phyloP scores from a whole-genome alignment of 2,797 vertebrate species.

The Melanotaenia nigrans region DNA sequence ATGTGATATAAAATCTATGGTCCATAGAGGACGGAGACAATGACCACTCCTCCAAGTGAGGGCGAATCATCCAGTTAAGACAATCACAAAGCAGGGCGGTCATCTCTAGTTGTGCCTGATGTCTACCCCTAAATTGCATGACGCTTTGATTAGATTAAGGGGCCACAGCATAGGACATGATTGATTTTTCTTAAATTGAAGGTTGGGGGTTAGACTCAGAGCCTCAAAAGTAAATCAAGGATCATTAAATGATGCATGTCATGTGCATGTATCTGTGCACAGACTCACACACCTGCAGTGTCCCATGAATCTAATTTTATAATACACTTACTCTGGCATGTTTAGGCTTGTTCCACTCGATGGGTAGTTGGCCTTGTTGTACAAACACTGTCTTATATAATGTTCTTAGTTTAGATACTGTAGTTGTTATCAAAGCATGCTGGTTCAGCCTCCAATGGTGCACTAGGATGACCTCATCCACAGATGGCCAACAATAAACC shows the following conservation, averaged over 20 bases:
- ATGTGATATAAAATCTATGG: not conserved
- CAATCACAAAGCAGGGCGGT: conserved; percentile 37
- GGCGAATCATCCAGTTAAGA: conserved; percentile 66
- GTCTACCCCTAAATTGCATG: conserved; percentile 47
- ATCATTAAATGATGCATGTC: conserved; percentile 26
- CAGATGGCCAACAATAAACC: conserved; percentile 59
- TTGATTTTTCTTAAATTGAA: conserved; percentile 59
- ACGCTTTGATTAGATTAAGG: conserved; percentile 70
- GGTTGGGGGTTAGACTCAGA: conserved; percentile 23
- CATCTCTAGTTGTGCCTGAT: conserved; percentile 58
- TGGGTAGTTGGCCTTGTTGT: conserved; percentile 24
- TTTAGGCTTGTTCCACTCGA: conserved; percentile 18
- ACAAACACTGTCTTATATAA: conserved; percentile 34
- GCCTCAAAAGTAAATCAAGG: conserved; percentile 8
- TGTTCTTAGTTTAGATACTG: conserved; percentile 23
- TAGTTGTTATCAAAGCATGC: conserved; percentile 40
- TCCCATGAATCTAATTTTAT: conserved; percentile 20
- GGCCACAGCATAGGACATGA: conserved; percentile 35
- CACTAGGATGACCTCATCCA: conserved; percentile 77
- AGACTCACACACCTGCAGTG: conserved; percentile 12
- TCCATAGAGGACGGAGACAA: conserved; percentile 25
- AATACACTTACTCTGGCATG: conserved; percentile 25
- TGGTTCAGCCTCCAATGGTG: conserved; percentile 64
- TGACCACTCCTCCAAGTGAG: conserved; percentile 35
- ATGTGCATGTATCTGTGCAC: conserved; percentile 2